These are phyloP conservation scores for Hydrolagus affinis DNA, from an alignment of 2,113 vertebrate genomes.

Conservation along the genomic window DNA sequence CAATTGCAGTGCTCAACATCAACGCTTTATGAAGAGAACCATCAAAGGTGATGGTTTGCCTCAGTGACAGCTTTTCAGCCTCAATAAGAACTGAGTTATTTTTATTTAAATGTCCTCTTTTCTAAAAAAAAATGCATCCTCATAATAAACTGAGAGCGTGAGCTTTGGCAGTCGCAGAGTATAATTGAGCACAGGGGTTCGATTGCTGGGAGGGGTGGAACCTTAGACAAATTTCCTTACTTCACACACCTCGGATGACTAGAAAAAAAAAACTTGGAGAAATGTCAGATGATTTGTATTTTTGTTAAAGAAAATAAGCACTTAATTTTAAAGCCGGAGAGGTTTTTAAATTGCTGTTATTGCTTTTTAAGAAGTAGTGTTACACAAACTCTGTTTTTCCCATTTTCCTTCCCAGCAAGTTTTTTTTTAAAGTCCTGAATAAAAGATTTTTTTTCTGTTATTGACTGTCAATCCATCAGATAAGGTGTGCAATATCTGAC, in stretches of 20 bases:
- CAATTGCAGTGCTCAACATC: slow-evolving; percentile 20
- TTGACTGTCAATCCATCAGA: not conserved
- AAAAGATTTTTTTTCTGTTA: not conserved
- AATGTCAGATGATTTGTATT: no score
- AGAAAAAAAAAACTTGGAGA: no score
- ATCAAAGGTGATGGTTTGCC: not conserved
- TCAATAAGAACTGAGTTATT: not conserved
- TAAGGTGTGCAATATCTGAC: not conserved
- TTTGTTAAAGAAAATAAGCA: no score
- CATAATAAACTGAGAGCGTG: not conserved
- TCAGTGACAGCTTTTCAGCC: not conserved
- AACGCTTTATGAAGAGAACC: not conserved
- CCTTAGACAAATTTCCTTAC: no score
- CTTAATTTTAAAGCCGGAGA: no score
- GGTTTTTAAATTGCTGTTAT: not conserved
- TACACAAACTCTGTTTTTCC: not conserved
- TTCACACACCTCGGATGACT: no score
- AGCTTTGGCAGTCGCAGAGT: no score
- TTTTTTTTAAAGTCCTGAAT: not conserved
- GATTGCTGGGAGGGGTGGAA: no score
- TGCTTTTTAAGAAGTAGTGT: not conserved
- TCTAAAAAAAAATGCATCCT: not conserved
- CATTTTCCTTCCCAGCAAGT: not conserved
- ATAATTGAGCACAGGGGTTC: no score
- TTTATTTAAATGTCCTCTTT: not conserved